Evolutionary conservation across 2,797 vertebrate genomes (phyloP).

Genomic region (Spinus olivaceus): DNA sequence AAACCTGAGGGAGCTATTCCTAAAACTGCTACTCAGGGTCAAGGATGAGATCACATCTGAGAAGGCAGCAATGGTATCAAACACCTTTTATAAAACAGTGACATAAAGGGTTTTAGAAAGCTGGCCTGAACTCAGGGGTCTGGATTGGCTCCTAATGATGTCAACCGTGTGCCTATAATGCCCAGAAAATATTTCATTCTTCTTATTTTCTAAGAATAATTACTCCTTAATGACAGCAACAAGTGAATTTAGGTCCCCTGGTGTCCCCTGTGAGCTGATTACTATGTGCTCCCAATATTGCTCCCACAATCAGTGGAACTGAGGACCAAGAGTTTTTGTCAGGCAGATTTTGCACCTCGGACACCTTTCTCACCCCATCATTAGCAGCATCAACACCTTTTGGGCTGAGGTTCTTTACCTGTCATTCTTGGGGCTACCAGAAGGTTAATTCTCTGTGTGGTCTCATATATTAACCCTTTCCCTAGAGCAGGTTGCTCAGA

Average conservation of each 20-base stretch:
- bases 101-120: constrained; percentile 26
- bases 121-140: background rate
- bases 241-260: background rate
- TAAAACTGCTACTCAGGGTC: constrained; percentile 43
- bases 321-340: background rate
- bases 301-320: background rate
- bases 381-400: rapidly evolving
- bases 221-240: background rate
- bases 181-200: background rate
- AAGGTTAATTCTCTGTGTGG: background rate
- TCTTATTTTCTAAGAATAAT: constrained; percentile 37
- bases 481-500: background rate
- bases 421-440: background rate
- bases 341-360: background rate
- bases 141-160: background rate
- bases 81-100: constrained; percentile 46
- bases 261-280: background rate
- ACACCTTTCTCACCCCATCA: background rate
- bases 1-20: constrained; percentile 62
- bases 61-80: constrained; percentile 39
- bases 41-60: constrained; percentile 64
- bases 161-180: background rate
- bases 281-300: background rate
- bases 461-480: background rate
- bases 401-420: background rate